Base-by-base conservation (phyloP, 2,888 invertebrate genomes). In the Ditula angustiorana region DNA sequence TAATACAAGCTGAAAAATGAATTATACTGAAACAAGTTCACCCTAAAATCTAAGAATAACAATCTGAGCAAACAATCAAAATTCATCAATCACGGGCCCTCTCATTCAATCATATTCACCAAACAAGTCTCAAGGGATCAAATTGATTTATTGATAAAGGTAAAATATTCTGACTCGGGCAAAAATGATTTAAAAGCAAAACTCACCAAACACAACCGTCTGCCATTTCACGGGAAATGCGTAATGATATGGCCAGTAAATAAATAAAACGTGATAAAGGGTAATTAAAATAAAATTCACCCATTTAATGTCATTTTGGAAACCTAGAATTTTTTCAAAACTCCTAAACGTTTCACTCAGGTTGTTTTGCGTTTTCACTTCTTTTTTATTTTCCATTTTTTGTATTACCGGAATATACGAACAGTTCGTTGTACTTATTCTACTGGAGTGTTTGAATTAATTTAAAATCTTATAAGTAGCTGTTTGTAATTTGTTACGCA, bases 231-330 rank as follows among this genome's bases (percentile, higher is more conserved):
- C 88, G 52, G 90, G 90, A 59, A 90, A 82, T 53, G 88, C 81
- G 68, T 82, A 90, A 64, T 84, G 69, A 66, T 86, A 89, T 65
- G 89, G 86, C 92, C 92, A 92, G 68, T 87, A 87, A 30, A 86
- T 75, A 57, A 85, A 91, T 46, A 86, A 59, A 53, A 91, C 71
- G 67, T 92, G 92, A 72, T 91, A 90, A 16, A 87, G 65, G 33
- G 73, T 77, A 46, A 92, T 87, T 55, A 83, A 75, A 61, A 88
- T 83, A 55, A 81, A 82, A 71, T 81, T 88, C 0, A 77, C 69
- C 92, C 92, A 92, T 79, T 92, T 92, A 68, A 92, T 85, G 10
- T 90, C 87, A 76, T 91, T 92, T 80, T 89, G 79, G 69, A 88
- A 90, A 1, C 88, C 88, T 56, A 92, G 78, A 69, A 73, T 79